Conservation (phyloP, 2,113 vertebrate species). For the Ornithorhynchus anatinus region DNA sequence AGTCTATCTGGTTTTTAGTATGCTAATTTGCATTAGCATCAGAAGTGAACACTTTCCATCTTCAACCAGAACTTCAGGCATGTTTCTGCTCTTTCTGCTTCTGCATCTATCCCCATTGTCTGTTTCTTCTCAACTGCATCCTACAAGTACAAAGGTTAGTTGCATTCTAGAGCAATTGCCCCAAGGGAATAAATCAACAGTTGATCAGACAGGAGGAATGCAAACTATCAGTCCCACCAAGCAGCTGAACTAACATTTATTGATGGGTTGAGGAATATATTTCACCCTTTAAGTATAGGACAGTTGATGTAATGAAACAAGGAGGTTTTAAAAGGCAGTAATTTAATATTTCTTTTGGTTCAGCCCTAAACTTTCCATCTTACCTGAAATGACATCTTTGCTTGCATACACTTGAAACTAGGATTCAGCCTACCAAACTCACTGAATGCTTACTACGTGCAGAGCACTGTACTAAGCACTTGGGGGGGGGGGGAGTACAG, state of each 20-base stretch:
- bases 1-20: background rate
- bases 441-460: no score
- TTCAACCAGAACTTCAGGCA: no score
- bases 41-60: background rate
- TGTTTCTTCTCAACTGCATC: background rate
- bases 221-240: background rate
- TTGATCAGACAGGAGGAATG: slow-evolving; percentile 2
- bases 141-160: background rate
- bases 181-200: slow-evolving; percentile 30
- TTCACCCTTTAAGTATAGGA: slow-evolving; percentile 65
- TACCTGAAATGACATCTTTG: slow-evolving; percentile 38
- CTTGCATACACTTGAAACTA: slow-evolving; percentile 55
- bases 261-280: slow-evolving; percentile 60
- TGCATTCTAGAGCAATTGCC: slow-evolving; percentile 3
- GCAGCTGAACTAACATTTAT: slow-evolving; percentile 54
- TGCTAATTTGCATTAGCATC: background rate
- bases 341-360: slow-evolving; percentile 64
- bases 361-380: slow-evolving; percentile 31
- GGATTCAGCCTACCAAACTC: no score
- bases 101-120: background rate
- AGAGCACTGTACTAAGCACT: no score
- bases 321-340: slow-evolving; percentile 57
- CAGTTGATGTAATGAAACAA: slow-evolving; percentile 60
- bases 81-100: background rate
- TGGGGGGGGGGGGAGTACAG: no score